These are phyloP conservation scores for Brachyrhaphis roseni DNA, from an alignment of 2,797 vertebrate genomes.

Conservation along the genomic window DNA sequence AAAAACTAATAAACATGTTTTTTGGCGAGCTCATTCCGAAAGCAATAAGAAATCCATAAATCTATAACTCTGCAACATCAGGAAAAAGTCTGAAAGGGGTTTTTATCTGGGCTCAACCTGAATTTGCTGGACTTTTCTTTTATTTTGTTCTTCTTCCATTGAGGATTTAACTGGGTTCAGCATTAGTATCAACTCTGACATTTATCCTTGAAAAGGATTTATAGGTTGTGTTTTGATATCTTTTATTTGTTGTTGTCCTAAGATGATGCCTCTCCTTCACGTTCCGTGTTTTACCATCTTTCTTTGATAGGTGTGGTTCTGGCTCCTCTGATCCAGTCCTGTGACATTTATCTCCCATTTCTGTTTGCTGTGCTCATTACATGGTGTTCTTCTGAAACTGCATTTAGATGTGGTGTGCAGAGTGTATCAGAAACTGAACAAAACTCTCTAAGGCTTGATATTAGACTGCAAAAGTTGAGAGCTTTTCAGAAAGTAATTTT, in stretches of 20 bases:
- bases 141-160: neutral
- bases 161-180: constrained; percentile 13
- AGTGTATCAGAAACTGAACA: neutral
- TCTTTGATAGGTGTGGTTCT: constrained; percentile 43
- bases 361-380: constrained; percentile 22
- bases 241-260: constrained; percentile 30
- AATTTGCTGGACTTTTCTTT: neutral
- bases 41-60: neutral
- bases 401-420: constrained; percentile 1
- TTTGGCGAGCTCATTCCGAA: neutral
- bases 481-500: constrained; percentile 4
- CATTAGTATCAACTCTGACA: constrained; percentile 29
- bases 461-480: constrained; percentile 1
- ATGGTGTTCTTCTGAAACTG: neutral
- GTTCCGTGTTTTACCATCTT: constrained; percentile 20
- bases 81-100: neutral
- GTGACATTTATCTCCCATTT: constrained; percentile 47
- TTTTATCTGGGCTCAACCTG: neutral
- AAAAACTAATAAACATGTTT: neutral
- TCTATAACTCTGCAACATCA: neutral
- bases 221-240: constrained; percentile 29
- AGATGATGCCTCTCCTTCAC: neutral
- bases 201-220: constrained; percentile 30
- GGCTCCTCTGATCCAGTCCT: constrained; percentile 46
- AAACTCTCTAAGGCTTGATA: constrained; percentile 6